phyloP scores from a whole-genome alignment of 2,113 vertebrate genomes.

The Ploceus nigricollis region DNA sequence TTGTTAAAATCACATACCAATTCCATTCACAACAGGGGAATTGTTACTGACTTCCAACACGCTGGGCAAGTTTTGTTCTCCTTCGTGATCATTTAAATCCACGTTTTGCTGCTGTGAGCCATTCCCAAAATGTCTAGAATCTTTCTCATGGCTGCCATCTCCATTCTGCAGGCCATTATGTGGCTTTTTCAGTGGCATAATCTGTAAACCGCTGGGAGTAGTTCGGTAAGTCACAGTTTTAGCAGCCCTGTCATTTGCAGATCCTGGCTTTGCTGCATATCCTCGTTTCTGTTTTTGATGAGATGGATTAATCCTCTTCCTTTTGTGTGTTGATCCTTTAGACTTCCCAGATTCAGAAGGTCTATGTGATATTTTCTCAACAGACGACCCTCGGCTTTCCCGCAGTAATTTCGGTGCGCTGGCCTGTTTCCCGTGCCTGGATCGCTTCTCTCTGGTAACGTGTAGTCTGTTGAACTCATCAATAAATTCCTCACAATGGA shows the following conservation, averaged over 20 bases:
- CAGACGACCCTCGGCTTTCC: constrained; percentile 58
- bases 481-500: constrained; percentile 97
- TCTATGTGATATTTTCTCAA: constrained; percentile 74
- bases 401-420: constrained; percentile 66
- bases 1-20: constrained; percentile 79
- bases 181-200: constrained; percentile 83
- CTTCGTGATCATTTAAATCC: constrained; percentile 72
- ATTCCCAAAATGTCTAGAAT: constrained; percentile 80
- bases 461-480: constrained; percentile 92
- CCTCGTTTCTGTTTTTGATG: constrained; percentile 81
- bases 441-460: constrained; percentile 78
- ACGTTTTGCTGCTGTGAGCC: constrained; percentile 77
- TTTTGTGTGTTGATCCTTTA: constrained; percentile 81
- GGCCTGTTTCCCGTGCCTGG: constrained; percentile 79
- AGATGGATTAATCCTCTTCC: constrained; percentile 80
- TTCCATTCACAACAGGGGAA: constrained; percentile 77
- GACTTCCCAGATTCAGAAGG: constrained; percentile 75
- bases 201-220: constrained; percentile 84
- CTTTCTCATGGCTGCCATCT: constrained; percentile 73
- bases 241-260: constrained; percentile 78
- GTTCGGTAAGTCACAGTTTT: constrained; percentile 88
- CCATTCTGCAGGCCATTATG: constrained; percentile 88
- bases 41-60: constrained; percentile 71
- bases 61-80: constrained; percentile 73
- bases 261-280: constrained; percentile 73